phyloP scores from a whole-genome alignment of 2,888 invertebrate genomes.

The Macrophya alboannulata region DNA sequence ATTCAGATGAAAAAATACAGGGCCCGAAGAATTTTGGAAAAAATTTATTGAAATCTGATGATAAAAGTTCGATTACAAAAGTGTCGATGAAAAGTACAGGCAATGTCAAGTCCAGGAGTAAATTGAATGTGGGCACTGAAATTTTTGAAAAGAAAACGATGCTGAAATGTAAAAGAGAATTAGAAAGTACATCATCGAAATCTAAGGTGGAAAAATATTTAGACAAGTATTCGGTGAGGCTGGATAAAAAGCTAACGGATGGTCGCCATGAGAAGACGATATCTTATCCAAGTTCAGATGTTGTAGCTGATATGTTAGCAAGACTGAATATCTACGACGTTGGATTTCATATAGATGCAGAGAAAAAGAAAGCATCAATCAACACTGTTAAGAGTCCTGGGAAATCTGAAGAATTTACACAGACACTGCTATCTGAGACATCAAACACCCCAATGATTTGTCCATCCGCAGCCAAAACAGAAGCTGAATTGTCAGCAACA shows the following conservation, averaged over 20 bases:
- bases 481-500: neutral
- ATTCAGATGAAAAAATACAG: neutral
- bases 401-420: neutral
- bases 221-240: conserved; percentile 42
- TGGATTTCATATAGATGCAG: conserved; percentile 40
- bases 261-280: conserved; percentile 22
- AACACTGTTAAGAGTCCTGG: neutral
- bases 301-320: conserved; percentile 62
- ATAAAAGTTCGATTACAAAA: neutral
- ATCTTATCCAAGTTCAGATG: conserved; percentile 56
- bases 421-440: neutral
- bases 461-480: neutral
- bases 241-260: conserved; percentile 46
- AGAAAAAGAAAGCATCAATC: neutral
- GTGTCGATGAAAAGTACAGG: neutral
- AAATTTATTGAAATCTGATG: neutral
- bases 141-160: neutral
- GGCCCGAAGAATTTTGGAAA: neutral
- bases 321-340: conserved; percentile 61
- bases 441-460: neutral
- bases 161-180: neutral
- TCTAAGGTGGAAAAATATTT: conserved; percentile 56
- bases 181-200: neutral
- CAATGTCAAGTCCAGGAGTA: neutral
- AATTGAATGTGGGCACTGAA: neutral